Evolutionary conservation across 2,113 vertebrate genomes (phyloP), one percentile per base, ranked within the genome.

Genomic region (Heterochromis multidens): DNA sequence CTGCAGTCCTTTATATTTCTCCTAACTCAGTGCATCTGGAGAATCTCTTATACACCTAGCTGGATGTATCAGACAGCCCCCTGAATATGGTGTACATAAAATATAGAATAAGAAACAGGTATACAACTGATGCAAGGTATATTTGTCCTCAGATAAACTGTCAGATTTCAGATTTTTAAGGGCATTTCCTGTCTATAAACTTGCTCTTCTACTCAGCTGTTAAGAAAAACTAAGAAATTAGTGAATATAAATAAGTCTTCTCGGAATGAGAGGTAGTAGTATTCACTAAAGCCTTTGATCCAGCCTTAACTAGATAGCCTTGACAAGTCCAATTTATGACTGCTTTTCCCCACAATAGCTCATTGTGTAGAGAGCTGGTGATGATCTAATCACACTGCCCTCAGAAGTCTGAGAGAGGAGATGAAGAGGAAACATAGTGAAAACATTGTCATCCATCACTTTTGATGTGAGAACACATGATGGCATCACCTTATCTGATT

Each of bases 381-480:
- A 92, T 88, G 91, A 93, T 94, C 90, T 93, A 94, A 95, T 95
- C 93, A 91, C 79, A 46, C 79, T 81, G 88, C 72, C 89, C 91
- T 94, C 89, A 88, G 93, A 95, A 81, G 93, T 92, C 90, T 84
- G 89, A 88, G 79, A 65, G 89, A 93, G 82, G 89, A 90, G 93
- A 89, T 91, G 89, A 93, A 93, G 93, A 88, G 85, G 88, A 91
- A 84, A 86, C 86, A 93, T 84, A 91, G 86, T 79, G 81, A 92
- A 86, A 89, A 93, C 91, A 88, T 92, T 92, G 94, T 94, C 91
- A 83, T 91, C 87, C 89, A 70, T 94, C 94, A 94, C 90, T 87
- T 93, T 93, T 94, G 91, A 95, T 93, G 92, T 92, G 70, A 93
- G 93, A 93, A 94, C 93, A 89, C 89, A 85, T 92, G 92, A 93